A percentile compares a stretch with the other conserved stretches of the same genome.
Conservation (phyloP, 2,797 vertebrate genomes). For the Thunnus albacares region DNA sequence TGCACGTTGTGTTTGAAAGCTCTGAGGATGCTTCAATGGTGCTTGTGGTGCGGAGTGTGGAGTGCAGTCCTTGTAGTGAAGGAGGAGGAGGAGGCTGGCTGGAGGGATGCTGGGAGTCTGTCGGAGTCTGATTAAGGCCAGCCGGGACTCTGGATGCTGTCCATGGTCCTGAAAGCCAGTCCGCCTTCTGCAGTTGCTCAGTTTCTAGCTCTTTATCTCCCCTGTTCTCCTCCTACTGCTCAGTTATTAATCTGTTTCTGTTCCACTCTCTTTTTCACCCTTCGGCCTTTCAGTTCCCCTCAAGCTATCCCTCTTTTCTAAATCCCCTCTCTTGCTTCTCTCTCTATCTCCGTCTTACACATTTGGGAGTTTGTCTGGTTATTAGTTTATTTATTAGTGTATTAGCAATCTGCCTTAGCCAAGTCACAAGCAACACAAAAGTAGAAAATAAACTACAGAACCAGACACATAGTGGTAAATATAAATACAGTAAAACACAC, state of each 20-base stretch:
- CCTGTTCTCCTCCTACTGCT: not conserved
- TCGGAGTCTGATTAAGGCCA: conserved; percentile 42
- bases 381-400: conserved; percentile 12
- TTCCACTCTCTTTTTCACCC: conserved; percentile 14
- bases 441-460: not conserved
- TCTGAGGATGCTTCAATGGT: conserved; percentile 24
- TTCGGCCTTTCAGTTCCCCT: not conserved
- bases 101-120: conserved; percentile 39
- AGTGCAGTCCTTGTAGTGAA: conserved; percentile 29
- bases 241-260: conserved; percentile 20
- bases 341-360: conserved; percentile 11
- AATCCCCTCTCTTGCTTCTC: not conserved
- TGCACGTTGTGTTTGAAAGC: conserved; percentile 21
- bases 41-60: conserved; percentile 36
- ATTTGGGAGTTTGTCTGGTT: conserved; percentile 3
- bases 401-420: not conserved
- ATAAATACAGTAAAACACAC: not conserved
- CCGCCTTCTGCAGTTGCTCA: conserved; percentile 24
- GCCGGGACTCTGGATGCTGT: conserved; percentile 52
- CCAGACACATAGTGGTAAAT: not conserved
- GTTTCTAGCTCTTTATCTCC: conserved; percentile 20
- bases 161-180: conserved; percentile 71
- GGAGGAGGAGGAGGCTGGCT: conserved; percentile 33
- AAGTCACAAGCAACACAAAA: not conserved
- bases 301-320: not conserved